phyloP scores from a whole-genome alignment of 2,113 vertebrate genomes.

The Mesembrinibis cayennensis region DNA sequence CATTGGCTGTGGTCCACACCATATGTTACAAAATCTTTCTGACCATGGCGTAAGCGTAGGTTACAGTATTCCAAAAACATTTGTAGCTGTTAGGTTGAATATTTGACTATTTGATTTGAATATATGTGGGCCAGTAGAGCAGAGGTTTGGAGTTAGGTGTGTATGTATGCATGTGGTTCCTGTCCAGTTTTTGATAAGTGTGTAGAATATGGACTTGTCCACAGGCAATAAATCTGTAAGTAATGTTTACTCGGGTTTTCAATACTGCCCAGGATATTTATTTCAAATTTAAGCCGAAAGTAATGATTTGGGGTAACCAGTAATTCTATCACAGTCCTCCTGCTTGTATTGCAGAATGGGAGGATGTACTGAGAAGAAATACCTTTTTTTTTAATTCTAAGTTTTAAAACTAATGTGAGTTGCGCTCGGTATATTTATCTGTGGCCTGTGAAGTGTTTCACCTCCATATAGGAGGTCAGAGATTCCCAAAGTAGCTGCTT shows the following conservation, averaged over 20 bases:
- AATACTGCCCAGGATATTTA: background rate
- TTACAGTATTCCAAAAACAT: background rate
- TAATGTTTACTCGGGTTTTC: background rate
- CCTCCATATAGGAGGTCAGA: background rate
- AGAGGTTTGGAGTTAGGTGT: background rate
- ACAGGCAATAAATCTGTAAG: background rate
- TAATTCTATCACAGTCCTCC: fast-evolving
- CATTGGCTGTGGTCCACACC: background rate
- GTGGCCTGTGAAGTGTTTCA: background rate
- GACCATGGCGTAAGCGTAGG: background rate
- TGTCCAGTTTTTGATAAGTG: background rate
- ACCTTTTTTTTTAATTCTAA: background rate
- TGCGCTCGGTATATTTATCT: background rate
- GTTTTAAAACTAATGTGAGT: background rate
- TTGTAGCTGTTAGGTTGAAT: background rate
- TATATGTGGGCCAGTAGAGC: background rate
- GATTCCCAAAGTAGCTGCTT: background rate
- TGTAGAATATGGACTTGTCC: background rate
- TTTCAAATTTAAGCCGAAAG: background rate
- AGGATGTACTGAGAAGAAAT: background rate
- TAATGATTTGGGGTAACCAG: background rate
- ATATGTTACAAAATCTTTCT: background rate
- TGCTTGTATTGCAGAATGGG: background rate
- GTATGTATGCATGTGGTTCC: fast-evolving
- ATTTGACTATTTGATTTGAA: background rate